Evolutionary conservation across 2,888 invertebrate species (phyloP).

Genomic region (Brachyptera putata): DNA sequence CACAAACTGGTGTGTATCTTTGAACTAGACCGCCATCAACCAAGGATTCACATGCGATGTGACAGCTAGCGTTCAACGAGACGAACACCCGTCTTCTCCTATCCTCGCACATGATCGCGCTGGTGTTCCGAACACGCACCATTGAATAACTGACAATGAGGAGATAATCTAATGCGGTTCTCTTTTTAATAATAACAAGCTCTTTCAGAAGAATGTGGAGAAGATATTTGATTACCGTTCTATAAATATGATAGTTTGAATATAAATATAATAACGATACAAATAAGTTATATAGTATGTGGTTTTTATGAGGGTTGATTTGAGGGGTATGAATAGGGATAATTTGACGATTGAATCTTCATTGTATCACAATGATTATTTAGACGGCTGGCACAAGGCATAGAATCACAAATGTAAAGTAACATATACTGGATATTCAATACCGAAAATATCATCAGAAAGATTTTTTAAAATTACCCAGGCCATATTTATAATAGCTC

Average conservation of each 20-base stretch:
- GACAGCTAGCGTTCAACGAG: conserved; percentile 19
- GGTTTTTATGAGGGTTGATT: background rate
- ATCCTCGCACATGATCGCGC: background rate
- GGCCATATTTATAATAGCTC: too few species aligned
- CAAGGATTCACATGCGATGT: conserved; percentile 10
- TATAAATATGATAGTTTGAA: conserved; percentile 10
- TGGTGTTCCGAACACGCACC: too few species aligned
- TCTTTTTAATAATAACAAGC: background rate
- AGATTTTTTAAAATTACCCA: too few species aligned
- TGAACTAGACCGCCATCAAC: conserved; percentile 25
- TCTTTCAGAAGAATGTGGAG: background rate
- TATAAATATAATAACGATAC: conserved; percentile 13
- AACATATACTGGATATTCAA: too few species aligned
- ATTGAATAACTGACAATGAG: conserved; percentile 2
- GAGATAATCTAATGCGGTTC: conserved; percentile 1
- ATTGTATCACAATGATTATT: too few species aligned
- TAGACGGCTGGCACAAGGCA: too few species aligned
- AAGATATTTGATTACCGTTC: background rate
- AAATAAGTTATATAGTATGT: conserved; percentile 13
- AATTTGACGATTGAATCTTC: too few species aligned
- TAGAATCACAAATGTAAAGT: too few species aligned
- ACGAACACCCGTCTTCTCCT: background rate
- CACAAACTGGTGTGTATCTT: background rate
- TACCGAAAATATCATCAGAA: too few species aligned
- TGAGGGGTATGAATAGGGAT: too few species aligned